These are phyloP conservation scores for Mirza zaza DNA, from an alignment of 2,113 vertebrate genomes.

Conservation along the genomic window DNA sequence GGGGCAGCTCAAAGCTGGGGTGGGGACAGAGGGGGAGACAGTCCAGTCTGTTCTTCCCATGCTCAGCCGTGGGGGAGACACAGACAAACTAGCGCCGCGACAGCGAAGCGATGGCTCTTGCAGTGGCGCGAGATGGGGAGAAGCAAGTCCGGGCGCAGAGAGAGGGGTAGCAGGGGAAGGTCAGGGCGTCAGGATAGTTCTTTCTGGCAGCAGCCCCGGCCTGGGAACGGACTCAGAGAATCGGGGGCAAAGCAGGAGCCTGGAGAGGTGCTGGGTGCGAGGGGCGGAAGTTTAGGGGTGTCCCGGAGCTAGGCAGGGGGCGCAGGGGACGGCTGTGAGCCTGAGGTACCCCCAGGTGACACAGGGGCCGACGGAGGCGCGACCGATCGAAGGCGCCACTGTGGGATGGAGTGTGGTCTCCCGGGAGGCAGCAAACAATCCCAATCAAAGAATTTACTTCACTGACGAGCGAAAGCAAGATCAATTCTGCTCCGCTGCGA, in stretches of 20 bases:
- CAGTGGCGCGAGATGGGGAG: background rate
- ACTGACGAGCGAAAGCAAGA: slow-evolving; percentile 31
- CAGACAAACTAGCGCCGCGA: background rate
- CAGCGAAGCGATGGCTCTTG: background rate
- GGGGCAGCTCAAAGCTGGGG: background rate
- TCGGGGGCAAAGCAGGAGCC: background rate
- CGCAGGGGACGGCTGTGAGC: background rate
- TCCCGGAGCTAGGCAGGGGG: too few relatives aligned
- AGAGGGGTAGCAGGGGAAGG: background rate
- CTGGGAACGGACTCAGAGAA: background rate
- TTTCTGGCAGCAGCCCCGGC: background rate
- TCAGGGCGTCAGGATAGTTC: background rate
- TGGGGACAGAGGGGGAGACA: background rate
- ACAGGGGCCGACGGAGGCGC: background rate
- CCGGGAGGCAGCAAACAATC: background rate
- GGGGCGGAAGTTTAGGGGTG: too few relatives aligned
- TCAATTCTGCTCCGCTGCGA: background rate
- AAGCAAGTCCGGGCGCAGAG: background rate
- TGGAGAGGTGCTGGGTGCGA: background rate
- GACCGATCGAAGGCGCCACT: background rate
- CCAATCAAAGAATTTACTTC: slow-evolving; percentile 34
- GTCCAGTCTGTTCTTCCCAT: background rate
- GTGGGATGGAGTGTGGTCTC: background rate
- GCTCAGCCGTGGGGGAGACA: background rate
- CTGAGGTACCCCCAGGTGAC: background rate